Conservation (phyloP, 1,140 invertebrate species). For the Pseudobourletiella spinata region DNA sequence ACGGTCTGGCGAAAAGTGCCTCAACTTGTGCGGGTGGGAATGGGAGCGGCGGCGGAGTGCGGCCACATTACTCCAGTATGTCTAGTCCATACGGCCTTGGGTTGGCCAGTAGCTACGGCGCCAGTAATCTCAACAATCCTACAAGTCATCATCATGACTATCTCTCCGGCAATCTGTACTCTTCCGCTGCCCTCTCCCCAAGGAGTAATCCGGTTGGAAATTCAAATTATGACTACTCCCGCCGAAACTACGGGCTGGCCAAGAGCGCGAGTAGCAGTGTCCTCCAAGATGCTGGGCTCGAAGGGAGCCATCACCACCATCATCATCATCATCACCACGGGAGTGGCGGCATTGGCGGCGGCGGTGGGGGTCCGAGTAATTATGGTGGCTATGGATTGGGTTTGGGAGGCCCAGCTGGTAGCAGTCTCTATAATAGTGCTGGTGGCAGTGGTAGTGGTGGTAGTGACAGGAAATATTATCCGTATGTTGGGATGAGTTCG, state of each 20-base stretch:
- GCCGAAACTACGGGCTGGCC: constrained; percentile 31
- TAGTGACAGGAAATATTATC: constrained; percentile 19
- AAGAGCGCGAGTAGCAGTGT: constrained; percentile 34
- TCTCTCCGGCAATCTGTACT: constrained; percentile 2
- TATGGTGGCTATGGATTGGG: background rate
- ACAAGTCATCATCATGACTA: background rate
- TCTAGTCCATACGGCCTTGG: constrained; percentile 10
- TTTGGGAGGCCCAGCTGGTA: background rate
- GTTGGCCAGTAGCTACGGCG: constrained; percentile 3
- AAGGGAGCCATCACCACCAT: no score
- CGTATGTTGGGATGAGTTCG: constrained; percentile 14
- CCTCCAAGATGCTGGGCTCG: constrained; percentile 25
- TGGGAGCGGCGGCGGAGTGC: constrained; percentile 1
- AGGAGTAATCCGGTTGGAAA: background rate
- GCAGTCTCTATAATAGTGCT: constrained; percentile 9
- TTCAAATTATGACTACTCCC: constrained; percentile 7
- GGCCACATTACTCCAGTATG: constrained; percentile 11
- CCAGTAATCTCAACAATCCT: background rate
- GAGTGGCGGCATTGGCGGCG: no score
- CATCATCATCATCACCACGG: no score
- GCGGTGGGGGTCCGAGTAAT: background rate
- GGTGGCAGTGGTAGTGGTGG: background rate
- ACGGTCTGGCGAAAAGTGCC: constrained; percentile 33
- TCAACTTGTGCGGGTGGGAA: no score
- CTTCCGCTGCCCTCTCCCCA: background rate